phyloP scores from a whole-genome alignment of 2,797 vertebrate genomes.

The Threskiornis aethiopicus region DNA sequence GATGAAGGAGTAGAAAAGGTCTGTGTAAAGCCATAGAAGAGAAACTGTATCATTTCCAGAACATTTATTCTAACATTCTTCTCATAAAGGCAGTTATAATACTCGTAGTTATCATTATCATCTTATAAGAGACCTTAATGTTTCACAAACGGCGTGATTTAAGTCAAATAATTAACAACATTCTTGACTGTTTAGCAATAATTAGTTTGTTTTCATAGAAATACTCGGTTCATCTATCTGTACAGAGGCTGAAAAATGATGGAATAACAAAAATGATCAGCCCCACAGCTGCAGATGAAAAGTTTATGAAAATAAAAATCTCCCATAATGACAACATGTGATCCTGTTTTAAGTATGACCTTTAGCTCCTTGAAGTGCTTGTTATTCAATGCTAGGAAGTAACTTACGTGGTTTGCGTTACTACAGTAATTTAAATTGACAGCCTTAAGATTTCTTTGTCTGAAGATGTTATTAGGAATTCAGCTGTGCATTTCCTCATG shows the following conservation, averaged over 20 bases:
- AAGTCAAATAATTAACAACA: constrained; percentile 52
- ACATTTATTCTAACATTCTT: constrained; percentile 24
- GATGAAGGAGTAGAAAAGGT: constrained; percentile 10
- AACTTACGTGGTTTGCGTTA: not conserved
- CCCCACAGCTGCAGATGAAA: not conserved
- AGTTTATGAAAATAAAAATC: constrained; percentile 38
- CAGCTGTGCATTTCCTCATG: not conserved
- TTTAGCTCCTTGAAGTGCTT: not conserved
- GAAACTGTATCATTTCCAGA: constrained; percentile 16
- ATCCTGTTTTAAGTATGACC: constrained; percentile 26
- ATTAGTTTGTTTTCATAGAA: constrained; percentile 59
- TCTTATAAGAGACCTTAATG: constrained; percentile 38
- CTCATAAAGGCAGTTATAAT: constrained; percentile 26
- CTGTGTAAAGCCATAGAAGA: not conserved
- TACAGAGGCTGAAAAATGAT: constrained; percentile 32
- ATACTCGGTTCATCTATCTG: not conserved
- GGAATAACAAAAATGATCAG: not conserved
- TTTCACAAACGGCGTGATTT: constrained; percentile 4
- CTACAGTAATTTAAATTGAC: constrained; percentile 24
- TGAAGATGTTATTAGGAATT: constrained; percentile 15
- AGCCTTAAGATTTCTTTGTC: constrained; percentile 7
- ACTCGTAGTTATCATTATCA: constrained; percentile 1
- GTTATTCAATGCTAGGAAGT: not conserved
- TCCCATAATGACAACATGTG: not conserved
- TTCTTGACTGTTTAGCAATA: constrained; percentile 52